These are phyloP conservation scores for Synodontis membranacea DNA, from an alignment of 2,113 vertebrate genomes.

Conservation along the genomic window DNA sequence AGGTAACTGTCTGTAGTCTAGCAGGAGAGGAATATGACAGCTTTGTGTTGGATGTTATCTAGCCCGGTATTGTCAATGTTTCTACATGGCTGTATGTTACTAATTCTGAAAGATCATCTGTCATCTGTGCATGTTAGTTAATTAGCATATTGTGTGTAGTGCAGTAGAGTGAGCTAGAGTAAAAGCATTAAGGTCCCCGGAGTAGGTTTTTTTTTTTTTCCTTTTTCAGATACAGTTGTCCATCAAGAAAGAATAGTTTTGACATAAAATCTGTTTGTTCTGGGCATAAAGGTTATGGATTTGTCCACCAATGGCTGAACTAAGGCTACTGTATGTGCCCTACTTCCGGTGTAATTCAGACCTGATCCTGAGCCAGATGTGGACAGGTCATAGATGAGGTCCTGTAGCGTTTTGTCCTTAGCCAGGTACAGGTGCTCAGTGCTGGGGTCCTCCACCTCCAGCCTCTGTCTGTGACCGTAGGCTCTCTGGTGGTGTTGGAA, in stretches of 20 bases:
- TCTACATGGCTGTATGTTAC: not conserved
- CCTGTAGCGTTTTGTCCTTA: constrained; percentile 92
- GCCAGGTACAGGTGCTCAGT: constrained; percentile 91
- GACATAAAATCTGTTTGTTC: not conserved
- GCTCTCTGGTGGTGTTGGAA: constrained; percentile 88
- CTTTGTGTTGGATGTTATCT: not conserved
- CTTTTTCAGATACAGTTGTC: not conserved
- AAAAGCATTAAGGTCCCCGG: not conserved
- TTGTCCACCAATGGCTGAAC: not conserved
- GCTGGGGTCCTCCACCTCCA: constrained; percentile 92
- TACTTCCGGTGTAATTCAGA: constrained; percentile 59
- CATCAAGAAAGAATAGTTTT: not conserved
- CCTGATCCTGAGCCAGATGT: constrained; percentile 96
- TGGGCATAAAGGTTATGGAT: not conserved
- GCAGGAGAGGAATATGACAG: not conserved
- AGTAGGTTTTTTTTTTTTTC: not conserved
- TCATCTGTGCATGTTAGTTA: not conserved
- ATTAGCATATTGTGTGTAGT: not conserved
- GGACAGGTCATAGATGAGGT: constrained; percentile 94
- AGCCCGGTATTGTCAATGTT: not conserved
- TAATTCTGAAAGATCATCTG: not conserved
- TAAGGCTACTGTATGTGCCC: not conserved
- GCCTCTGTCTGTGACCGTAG: constrained; percentile 88
- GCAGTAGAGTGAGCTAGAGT: not conserved
- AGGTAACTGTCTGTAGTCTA: not conserved